Percentiles rank a stretch among this genome's conserved stretches.
Conservation (phyloP, 2,797 vertebrate genomes). For the Rhadinocentrus ornatus region DNA sequence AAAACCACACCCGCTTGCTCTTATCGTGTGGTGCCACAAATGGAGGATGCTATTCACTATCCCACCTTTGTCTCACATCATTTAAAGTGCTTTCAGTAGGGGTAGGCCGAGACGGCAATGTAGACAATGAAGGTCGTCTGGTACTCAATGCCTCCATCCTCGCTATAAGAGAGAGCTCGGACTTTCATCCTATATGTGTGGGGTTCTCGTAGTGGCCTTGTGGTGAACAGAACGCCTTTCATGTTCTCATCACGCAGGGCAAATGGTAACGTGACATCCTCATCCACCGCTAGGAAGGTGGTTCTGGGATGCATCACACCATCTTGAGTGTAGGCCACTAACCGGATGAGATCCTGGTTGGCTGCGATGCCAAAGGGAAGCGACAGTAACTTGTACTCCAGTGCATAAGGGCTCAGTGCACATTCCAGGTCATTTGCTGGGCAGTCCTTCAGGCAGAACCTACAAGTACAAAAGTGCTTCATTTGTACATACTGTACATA, state of each 20-base stretch:
- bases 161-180: constrained; percentile 90
- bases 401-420: constrained; percentile 90
- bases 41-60: background rate
- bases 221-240: constrained; percentile 96
- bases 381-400: constrained; percentile 97
- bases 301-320: constrained; percentile 95
- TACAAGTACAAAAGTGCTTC: constrained; percentile 52
- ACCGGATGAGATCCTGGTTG: constrained; percentile 95
- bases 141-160: constrained; percentile 89
- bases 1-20: constrained; percentile 42
- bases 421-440: constrained; percentile 94
- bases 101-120: constrained; percentile 95
- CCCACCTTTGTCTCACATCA: constrained; percentile 6
- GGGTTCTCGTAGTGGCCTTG: constrained; percentile 84
- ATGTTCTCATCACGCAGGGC: constrained; percentile 93
- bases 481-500: background rate
- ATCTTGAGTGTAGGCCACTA: constrained; percentile 96
- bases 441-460: constrained; percentile 96
- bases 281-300: constrained; percentile 88
- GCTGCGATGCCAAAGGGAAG: constrained; percentile 95
- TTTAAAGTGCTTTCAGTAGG: constrained; percentile 88
- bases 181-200: constrained; percentile 95
- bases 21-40: constrained; percentile 3
- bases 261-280: constrained; percentile 88
- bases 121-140: constrained; percentile 98